Evolutionary conservation across 2,797 vertebrate genomes (phyloP).

Genomic region (Picus viridis): DNA sequence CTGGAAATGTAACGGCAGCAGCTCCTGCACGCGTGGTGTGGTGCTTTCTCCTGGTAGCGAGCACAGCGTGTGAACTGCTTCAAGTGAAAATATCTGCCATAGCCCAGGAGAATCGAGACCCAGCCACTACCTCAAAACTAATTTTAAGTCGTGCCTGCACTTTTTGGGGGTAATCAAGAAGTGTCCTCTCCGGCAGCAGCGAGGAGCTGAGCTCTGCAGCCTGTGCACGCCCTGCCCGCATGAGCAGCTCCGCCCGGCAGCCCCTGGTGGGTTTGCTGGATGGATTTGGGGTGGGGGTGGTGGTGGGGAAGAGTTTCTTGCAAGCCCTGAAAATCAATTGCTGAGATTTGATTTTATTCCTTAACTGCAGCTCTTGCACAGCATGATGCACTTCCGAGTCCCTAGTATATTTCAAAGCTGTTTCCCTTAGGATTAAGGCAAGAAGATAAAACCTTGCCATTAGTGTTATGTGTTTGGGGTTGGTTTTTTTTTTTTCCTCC

Average conservation of each 20-base stretch:
- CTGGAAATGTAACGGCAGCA: conserved; percentile 18
- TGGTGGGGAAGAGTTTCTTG: neutral
- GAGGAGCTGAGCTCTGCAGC: neutral
- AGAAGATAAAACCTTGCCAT: neutral
- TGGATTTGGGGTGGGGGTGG: fast-evolving
- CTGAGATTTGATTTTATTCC: neutral
- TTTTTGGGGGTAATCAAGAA: conserved; percentile 19
- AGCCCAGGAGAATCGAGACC: conserved; percentile 65
- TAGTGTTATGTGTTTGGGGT: fast-evolving
- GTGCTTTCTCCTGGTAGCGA: neutral
- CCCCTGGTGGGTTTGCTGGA: fast-evolving
- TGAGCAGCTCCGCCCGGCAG: neutral
- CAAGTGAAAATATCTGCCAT: conserved; percentile 59
- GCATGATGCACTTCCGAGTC: neutral
- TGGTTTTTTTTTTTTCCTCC: fast-evolving
- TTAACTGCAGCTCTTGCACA: neutral
- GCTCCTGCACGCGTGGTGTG: neutral
- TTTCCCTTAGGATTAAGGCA: neutral
- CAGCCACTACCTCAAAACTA: conserved; percentile 21
- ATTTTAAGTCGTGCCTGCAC: conserved; percentile 31
- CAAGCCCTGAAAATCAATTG: neutral
- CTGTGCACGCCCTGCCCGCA: neutral
- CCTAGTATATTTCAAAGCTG: neutral
- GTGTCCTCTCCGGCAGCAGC: neutral
- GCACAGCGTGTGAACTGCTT: conserved; percentile 50